Percentiles rank a stretch among this genome's conserved stretches.
Evolutionary conservation across 2,113 vertebrate genomes (phyloP).

Genomic region (Catharus fuscescens): DNA sequence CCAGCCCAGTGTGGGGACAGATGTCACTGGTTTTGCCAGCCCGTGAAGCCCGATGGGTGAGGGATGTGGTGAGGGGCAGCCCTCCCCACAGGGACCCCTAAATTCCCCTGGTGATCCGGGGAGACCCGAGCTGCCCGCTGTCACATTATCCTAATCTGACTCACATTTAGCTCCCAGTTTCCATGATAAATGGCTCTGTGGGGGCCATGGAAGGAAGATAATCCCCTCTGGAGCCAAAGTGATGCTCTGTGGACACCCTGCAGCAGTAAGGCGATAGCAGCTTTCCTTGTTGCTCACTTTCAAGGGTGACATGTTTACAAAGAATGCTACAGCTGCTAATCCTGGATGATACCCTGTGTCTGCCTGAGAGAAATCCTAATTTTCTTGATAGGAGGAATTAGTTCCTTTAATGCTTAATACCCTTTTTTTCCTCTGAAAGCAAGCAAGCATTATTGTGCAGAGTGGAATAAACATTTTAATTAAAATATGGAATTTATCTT

Average conservation of each 20-base stretch:
- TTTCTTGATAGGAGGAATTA: conserved; percentile 62
- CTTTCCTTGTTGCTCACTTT: conserved; percentile 55
- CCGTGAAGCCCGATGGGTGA: background rate
- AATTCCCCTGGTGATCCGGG: accelerated
- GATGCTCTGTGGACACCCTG: conserved; percentile 19
- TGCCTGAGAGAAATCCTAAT: conserved; percentile 62
- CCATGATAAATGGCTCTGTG: background rate
- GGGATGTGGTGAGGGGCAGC: background rate
- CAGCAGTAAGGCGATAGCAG: conserved; percentile 37
- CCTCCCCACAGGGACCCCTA: background rate
- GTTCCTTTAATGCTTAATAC: conserved; percentile 61
- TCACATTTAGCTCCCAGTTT: background rate
- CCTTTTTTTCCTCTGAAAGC: conserved; percentile 39
- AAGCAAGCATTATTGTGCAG: conserved; percentile 47
- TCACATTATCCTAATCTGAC: background rate
- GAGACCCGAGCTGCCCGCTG: background rate
- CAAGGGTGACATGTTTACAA: conserved; percentile 66
- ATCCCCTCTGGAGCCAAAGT: conserved; percentile 6
- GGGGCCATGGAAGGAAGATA: background rate
- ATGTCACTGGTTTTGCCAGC: background rate
- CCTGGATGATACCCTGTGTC: conserved; percentile 58
- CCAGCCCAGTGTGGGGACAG: background rate
- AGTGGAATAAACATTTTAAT: conserved; percentile 66
- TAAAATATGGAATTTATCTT: conserved; percentile 59
- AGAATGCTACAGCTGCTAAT: conserved; percentile 62